phyloP scores from a whole-genome alignment of 2,797 vertebrate species.

The Sebastes matsubarae region DNA sequence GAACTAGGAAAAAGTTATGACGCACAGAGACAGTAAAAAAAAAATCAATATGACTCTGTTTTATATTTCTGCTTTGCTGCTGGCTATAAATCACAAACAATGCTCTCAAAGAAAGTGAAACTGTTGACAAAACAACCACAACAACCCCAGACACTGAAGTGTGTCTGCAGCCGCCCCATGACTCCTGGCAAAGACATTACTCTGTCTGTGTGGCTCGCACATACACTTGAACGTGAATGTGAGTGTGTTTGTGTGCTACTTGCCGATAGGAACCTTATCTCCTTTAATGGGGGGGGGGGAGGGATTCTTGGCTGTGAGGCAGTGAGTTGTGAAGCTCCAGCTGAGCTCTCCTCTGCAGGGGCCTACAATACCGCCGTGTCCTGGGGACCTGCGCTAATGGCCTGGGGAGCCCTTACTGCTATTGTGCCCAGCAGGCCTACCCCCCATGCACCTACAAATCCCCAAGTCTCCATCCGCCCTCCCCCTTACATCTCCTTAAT shows the following conservation, averaged over 20 bases:
- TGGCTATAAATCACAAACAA: constrained; percentile 65
- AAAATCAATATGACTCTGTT: constrained; percentile 64
- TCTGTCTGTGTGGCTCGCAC: constrained; percentile 32
- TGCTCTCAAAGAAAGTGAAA: constrained; percentile 67
- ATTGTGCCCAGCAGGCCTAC: constrained; percentile 76
- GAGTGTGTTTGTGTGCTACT: constrained; percentile 52
- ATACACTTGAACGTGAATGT: constrained; percentile 51
- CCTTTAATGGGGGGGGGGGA: constrained; percentile 56
- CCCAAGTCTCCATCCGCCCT: constrained; percentile 22
- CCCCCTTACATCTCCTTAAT: constrained; percentile 54
- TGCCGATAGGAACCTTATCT: constrained; percentile 67
- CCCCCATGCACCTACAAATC: constrained; percentile 36
- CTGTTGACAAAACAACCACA: constrained; percentile 66
- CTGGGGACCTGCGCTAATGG: constrained; percentile 85
- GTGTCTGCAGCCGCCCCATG: constrained; percentile 69
- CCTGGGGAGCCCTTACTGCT: constrained; percentile 83
- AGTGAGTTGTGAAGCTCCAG: constrained; percentile 82
- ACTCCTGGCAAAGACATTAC: constrained; percentile 65
- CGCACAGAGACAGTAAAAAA: constrained; percentile 56
- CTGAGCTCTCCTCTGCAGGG: constrained; percentile 88
- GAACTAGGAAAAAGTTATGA: constrained; percentile 65
- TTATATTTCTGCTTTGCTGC: constrained; percentile 68
- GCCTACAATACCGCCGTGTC: constrained; percentile 80
- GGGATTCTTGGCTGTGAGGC: constrained; percentile 64
- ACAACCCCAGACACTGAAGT: constrained; percentile 54